These are phyloP conservation scores for Choristoneura rosaceana DNA, from an alignment of 2,888 invertebrate genomes.

Conservation along the genomic window DNA sequence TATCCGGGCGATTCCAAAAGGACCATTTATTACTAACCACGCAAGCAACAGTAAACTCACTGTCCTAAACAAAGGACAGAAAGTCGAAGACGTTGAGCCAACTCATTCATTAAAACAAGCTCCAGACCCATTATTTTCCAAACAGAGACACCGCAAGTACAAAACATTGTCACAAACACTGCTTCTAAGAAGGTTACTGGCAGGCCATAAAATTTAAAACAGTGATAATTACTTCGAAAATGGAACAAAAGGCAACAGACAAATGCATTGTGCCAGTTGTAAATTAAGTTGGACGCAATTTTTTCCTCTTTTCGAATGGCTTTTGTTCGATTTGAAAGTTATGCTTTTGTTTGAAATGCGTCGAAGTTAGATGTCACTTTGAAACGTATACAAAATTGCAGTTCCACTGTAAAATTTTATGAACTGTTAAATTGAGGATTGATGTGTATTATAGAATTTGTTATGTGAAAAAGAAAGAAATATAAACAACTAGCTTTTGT, in stretches of 20 bases:
- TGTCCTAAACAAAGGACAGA: background rate
- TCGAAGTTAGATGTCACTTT: conserved; percentile 28
- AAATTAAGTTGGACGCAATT: conserved; percentile 27
- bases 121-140: conserved; percentile 62
- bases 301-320: conserved; percentile 8
- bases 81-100: conserved; percentile 14
- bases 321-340: conserved; percentile 36
- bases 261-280: conserved; percentile 24
- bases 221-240: conserved; percentile 63
- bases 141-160: conserved; percentile 72
- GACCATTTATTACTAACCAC: background rate
- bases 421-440: background rate
- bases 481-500: too few relatives aligned
- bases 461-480: too few relatives aligned
- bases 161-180: conserved; percentile 51
- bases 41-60: conserved; percentile 3
- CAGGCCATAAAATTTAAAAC: conserved; percentile 50
- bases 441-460: background rate
- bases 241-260: conserved; percentile 42
- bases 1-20: background rate
- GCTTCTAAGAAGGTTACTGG: conserved; percentile 61
- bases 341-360: conserved; percentile 18
- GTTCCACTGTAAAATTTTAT: conserved; percentile 13
- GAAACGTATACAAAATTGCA: conserved; percentile 15
- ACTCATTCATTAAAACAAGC: conserved; percentile 55